Evolutionary conservation across 1,140 invertebrate species (phyloP).

Genomic region (Planococcus citri): DNA sequence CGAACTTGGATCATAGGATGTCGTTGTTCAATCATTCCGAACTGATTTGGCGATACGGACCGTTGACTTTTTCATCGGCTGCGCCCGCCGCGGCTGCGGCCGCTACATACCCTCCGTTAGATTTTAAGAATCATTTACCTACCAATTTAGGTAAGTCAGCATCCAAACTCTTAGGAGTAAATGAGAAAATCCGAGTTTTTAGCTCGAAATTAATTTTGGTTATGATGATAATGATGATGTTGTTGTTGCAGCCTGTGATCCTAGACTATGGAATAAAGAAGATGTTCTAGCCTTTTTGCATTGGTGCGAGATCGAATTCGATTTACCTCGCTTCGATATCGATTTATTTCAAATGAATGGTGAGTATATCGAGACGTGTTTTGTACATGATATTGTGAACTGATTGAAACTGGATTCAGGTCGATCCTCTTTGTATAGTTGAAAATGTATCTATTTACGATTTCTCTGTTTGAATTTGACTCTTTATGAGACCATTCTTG

Average conservation of each 20-base stretch:
- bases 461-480: no score
- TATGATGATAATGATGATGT: neutral
- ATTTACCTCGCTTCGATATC: slow-evolving; percentile 79
- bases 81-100: slow-evolving; percentile 31
- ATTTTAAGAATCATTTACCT: slow-evolving; percentile 74
- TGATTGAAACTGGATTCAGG: no score
- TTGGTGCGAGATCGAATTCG: slow-evolving; percentile 87
- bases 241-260: slow-evolving; percentile 57
- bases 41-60: slow-evolving; percentile 17
- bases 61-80: slow-evolving; percentile 11
- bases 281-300: slow-evolving; percentile 77
- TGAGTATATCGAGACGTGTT: slow-evolving; percentile 37
- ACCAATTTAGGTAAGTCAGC: slow-evolving; percentile 45
- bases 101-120: slow-evolving; percentile 52
- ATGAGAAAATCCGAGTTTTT: neutral
- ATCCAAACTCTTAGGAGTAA: no score
- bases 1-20: neutral
- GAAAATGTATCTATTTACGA: no score
- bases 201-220: neutral
- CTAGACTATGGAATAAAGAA: slow-evolving; percentile 76
- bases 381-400: no score
- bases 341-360: slow-evolving; percentile 97
- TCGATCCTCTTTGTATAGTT: no score
- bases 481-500: no score
- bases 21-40: slow-evolving; percentile 12